phyloP scores from a whole-genome alignment of 2,113 vertebrate genomes.

The Paratilapia polleni region DNA sequence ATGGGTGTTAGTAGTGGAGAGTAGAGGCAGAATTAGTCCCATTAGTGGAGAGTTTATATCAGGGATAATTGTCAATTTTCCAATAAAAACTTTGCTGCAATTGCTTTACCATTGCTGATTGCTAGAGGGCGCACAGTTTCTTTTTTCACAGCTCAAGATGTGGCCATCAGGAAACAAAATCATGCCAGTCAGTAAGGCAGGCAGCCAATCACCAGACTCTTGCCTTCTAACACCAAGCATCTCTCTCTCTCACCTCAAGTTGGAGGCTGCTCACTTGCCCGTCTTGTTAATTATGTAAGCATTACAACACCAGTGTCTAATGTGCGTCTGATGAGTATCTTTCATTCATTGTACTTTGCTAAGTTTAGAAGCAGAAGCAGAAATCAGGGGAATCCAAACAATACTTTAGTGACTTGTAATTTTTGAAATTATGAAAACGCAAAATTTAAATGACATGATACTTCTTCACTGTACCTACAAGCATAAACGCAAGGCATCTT shows the following conservation, averaged over 20 bases:
- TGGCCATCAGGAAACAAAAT: conserved; percentile 44
- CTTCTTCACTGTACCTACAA: not conserved
- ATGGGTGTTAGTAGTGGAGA: conserved; percentile 35
- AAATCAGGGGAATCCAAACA: not conserved
- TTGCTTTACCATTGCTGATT: conserved; percentile 34
- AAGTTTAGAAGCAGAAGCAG: not conserved
- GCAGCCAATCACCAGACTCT: conserved; percentile 62
- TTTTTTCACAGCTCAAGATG: conserved; percentile 43
- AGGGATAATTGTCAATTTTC: conserved; percentile 36
- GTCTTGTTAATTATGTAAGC: conserved; percentile 33
- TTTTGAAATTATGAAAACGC: not conserved
- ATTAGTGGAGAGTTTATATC: conserved; percentile 36
- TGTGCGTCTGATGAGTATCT: conserved; percentile 17
- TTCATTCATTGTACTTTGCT: not conserved
- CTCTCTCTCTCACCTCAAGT: conserved; percentile 50
- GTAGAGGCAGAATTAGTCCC: conserved; percentile 45
- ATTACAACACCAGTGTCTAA: conserved; percentile 6
- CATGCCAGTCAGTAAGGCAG: conserved; percentile 54
- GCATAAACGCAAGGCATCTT: not conserved
- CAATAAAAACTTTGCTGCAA: conserved; percentile 30
- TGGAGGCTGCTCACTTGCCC: conserved; percentile 56
- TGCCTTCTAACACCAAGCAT: conserved; percentile 52
- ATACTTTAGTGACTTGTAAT: not conserved
- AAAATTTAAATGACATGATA: not conserved
- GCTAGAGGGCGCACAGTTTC: conserved; percentile 25